Percentiles rank a stretch among this genome's conserved stretches.
These are phyloP conservation scores for Callaeas wilsoni DNA, from an alignment of 2,113 vertebrate genomes.

Conservation along the genomic window DNA sequence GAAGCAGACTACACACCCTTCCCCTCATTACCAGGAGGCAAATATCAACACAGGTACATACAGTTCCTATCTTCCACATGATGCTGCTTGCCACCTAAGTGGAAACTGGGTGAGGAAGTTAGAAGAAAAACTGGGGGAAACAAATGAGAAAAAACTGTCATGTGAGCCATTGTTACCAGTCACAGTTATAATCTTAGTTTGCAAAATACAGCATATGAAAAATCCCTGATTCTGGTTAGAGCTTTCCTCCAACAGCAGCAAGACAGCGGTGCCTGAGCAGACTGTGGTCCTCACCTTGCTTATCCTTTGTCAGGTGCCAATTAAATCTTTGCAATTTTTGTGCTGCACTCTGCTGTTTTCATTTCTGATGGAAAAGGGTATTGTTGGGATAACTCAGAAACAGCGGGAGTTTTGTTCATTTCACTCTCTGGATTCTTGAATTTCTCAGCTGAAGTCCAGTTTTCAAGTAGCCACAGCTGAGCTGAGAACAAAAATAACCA, in stretches of 20 bases:
- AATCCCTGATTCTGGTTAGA: accelerated
- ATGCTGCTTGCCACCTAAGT: neutral
- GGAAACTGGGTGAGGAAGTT: neutral
- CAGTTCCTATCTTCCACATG: neutral
- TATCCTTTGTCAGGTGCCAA: neutral
- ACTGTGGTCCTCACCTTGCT: neutral
- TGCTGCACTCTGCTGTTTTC: neutral
- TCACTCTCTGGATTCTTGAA: neutral
- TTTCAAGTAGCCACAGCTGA: neutral
- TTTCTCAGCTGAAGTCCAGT: neutral
- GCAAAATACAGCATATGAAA: neutral
- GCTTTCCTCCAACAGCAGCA: neutral
- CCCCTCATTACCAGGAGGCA: neutral
- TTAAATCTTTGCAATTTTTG: neutral
- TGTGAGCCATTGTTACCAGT: neutral
- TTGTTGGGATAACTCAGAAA: neutral
- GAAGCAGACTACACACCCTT: neutral
- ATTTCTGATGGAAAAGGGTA: neutral
- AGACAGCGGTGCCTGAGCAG: neutral
- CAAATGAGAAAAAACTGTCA: neutral
- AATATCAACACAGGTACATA: neutral
- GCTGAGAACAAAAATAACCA: neutral
- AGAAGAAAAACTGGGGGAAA: neutral
- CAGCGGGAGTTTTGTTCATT: neutral
- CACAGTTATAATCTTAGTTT: neutral